phyloP scores from a whole-genome alignment of 2,113 vertebrate genomes.

The Spizaetus ornatus region DNA sequence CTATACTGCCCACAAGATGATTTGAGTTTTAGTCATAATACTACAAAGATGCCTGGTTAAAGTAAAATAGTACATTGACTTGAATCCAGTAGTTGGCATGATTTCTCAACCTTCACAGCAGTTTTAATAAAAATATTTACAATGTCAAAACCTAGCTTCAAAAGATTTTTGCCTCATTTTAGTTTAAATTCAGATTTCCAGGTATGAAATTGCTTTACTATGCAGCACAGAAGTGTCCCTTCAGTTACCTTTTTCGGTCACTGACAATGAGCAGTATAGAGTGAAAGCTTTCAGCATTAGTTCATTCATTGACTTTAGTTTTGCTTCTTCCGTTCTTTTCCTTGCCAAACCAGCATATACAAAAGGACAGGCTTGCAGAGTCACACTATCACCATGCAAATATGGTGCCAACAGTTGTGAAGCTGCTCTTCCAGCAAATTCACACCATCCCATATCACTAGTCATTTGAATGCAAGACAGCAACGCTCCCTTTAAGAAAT shows the following conservation, averaged over 20 bases:
- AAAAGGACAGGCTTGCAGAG: background rate
- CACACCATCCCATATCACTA: background rate
- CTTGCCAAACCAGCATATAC: background rate
- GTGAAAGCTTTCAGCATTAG: background rate
- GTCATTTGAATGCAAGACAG: background rate
- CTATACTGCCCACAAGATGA: background rate
- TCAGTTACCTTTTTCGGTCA: background rate
- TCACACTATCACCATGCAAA: background rate
- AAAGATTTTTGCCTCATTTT: background rate
- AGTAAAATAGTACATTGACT: background rate
- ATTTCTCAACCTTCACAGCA: background rate
- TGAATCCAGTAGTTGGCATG: background rate
- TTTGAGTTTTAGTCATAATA: background rate
- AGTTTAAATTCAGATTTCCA: background rate
- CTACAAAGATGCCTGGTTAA: background rate
- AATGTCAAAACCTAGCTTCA: background rate
- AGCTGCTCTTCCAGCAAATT: conserved; percentile 5
- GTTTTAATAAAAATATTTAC: background rate
- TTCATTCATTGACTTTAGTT: background rate
- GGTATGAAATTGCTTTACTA: background rate
- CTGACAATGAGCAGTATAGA: background rate
- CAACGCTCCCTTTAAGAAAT: background rate
- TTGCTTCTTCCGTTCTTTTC: background rate
- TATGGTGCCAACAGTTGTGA: background rate
- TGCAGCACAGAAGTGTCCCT: background rate